These are phyloP conservation scores for Poliocrania exsul DNA, from an alignment of 2,797 vertebrate species.

Conservation along the genomic window DNA sequence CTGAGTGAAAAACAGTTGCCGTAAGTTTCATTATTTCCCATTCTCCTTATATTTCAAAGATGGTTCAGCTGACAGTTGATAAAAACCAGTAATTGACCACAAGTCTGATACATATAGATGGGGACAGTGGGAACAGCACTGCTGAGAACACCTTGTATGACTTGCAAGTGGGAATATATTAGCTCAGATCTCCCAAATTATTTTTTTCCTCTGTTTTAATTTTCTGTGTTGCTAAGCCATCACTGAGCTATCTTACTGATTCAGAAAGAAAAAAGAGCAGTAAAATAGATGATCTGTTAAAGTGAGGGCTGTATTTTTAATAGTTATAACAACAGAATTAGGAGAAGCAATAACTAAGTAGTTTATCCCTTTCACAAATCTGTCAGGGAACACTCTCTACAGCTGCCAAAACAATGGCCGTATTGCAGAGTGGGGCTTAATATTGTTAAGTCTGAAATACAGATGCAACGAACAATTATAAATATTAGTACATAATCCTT, in stretches of 20 bases:
- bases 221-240: slow-evolving; percentile 6
- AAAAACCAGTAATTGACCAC: background rate
- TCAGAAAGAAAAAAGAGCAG: background rate
- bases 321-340: background rate
- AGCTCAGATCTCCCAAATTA: background rate
- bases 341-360: background rate
- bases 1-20: background rate
- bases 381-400: background rate
- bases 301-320: background rate
- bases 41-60: background rate
- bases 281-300: background rate
- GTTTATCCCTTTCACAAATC: slow-evolving; percentile 2
- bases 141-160: background rate
- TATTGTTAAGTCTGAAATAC: background rate
- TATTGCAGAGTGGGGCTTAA: background rate
- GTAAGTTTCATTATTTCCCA: background rate
- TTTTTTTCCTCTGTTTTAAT: background rate
- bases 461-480: slow-evolving; percentile 1
- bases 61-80: background rate
- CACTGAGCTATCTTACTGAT: background rate
- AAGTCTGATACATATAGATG: background rate
- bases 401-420: slow-evolving; percentile 13
- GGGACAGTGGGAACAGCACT: background rate
- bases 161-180: background rate
- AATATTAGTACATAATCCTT: background rate